Base-by-base conservation (phyloP, 2,888 invertebrate species). In the Acrobasis consociella region DNA sequence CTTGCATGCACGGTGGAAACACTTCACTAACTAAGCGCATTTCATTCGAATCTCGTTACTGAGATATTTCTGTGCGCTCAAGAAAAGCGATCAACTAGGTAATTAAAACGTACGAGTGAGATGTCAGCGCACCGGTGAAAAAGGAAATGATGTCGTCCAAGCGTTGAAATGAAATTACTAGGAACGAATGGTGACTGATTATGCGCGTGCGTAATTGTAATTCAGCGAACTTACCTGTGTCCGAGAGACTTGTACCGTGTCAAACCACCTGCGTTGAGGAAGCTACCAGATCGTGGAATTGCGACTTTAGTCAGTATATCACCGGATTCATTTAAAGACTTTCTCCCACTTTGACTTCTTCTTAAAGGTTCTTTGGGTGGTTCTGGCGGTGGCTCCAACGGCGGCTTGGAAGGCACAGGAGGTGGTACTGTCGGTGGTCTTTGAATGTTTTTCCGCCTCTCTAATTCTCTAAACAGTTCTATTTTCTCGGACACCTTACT, bases 281-380 rank as follows among this genome's bases (percentile, higher is more conserved):
- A 97, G 82, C 97, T 97, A 56, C 97, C 96, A 60, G 97, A 96
- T 73, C 97, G 93, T 13, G 97, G 97, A 75, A 97, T 95, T 50
- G 97, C 97, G 52, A 97, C 97, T 84, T 97, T 96, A 0, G 97
- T 97, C 74, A 97, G 86, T 73, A 97, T 95, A 82, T 97, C 97
- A 9, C 97, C 97, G 62, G 95, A 94, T 67, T 95, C 95, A 63
- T 83, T 91, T 37, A 91, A 74, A 42, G 92, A 91, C 66, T 92
- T 89, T 68, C 92, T 82, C 42, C 89, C 87, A 68, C 93, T 93
- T 69, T 93, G 93, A 69, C 84, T 91, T 73, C 93, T 81, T 68
- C 91, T 78, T 65, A 93, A 72, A 49, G 92, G 87, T 64, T 89
- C 89, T 66, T 87, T 87, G 1, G 85, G 78, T 42, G 72, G 76